Base-by-base conservation (phyloP, 2,888 invertebrate genomes). In the Imbricaverruca yamaguchii region DNA sequence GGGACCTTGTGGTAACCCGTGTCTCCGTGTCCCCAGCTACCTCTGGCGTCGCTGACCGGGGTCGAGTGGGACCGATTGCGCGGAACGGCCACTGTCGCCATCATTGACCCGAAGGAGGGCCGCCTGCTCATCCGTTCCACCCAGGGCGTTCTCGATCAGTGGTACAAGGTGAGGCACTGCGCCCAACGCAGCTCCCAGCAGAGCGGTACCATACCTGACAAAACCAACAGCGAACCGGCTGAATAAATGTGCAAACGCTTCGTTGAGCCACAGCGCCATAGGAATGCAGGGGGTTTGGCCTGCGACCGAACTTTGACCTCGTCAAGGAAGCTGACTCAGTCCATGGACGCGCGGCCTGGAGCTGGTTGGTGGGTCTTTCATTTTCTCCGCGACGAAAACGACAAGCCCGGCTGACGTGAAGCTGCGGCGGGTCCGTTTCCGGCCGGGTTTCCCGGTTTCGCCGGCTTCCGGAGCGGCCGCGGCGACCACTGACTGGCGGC, bases 1-100 rank as follows among this genome's bases (percentile, higher is more conserved):
- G 74, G 74, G 74, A 74, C 74, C 53, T 4, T 39, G 4, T 39
- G 39, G 4, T 39, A 4, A 39, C 39, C 39, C 39, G 39, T 39
- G 39, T 39, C 39, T 59, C 12, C 59, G 59, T 59, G 11, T 59
- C 15, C 15, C 25, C 74, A 74, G 74, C 55, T 74, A 55, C 74
- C 74, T 7, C 74, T 74, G 74, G 74, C 74, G 15, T 74, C 74
- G 8, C 74, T 74, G 21, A 21, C 15, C 53, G 74, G 74, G 2
- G 74, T 74, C 21, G 74, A 74, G 74, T 74, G 74, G 74, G 74
- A 74, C 74, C 53, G 74, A 6, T 21, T 74, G 53, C 53, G 74
- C 1, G 74, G 74, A 21, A 10, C 39, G 18, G 53, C 74, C 74
- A 74, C 74, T 55, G 74, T 74, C 53, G 74, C 74, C 74, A 74